Percentiles rank a stretch among this genome's conserved stretches.
phyloP scores from a whole-genome alignment of 2,888 invertebrate species.

The Steromphala cineraria region DNA sequence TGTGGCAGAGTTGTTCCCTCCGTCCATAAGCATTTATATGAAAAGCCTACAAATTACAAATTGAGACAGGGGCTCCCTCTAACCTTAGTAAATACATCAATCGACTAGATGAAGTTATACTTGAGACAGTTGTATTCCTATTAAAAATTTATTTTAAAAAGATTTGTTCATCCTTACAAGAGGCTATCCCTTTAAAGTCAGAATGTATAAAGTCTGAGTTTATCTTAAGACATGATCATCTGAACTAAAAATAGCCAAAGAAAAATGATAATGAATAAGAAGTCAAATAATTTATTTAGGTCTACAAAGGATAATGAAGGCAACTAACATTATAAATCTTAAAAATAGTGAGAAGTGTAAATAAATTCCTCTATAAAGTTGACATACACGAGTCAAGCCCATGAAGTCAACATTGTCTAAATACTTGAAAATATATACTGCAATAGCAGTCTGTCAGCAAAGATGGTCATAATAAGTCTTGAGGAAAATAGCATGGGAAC shows the following conservation, averaged over 20 bases:
- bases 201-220: too few relatives aligned
- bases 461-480: slow-evolving; percentile 5
- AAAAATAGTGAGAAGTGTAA: slow-evolving; percentile 1
- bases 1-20: too few relatives aligned
- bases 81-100: background rate
- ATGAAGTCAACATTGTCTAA: background rate
- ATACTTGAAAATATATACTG: slow-evolving; percentile 10
- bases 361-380: slow-evolving; percentile 7
- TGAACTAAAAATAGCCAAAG: too few relatives aligned
- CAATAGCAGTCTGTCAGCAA: slow-evolving; percentile 13
- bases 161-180: too few relatives aligned
- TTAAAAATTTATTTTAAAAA: too few relatives aligned
- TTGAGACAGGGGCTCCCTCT: background rate
- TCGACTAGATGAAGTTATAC: background rate
- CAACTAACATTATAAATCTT: slow-evolving; percentile 4
- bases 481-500: slow-evolving; percentile 6
- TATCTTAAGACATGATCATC: too few relatives aligned
- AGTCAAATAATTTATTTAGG: too few relatives aligned
- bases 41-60: background rate
- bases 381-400: background rate
- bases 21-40: too few relatives aligned
- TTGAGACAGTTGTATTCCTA: background rate
- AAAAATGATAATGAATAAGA: too few relatives aligned
- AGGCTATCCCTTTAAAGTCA: too few relatives aligned
- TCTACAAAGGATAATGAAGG: background rate